Evolutionary conservation across 2,113 vertebrate species (phyloP).

Genomic region (Burhinus oedicnemus): DNA sequence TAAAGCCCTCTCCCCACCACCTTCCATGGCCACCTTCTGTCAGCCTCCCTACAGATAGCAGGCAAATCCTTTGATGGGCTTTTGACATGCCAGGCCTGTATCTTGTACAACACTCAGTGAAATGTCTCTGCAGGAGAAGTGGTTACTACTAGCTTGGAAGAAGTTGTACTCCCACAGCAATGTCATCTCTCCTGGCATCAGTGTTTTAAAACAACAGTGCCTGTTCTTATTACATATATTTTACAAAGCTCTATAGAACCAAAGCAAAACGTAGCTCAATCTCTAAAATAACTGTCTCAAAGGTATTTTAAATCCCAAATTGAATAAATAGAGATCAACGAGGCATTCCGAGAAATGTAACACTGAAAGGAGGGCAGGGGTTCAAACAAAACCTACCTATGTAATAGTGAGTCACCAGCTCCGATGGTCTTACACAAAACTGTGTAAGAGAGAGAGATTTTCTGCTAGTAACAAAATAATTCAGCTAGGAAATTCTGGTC

Average conservation of each 20-base stretch:
- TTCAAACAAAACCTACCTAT: not conserved
- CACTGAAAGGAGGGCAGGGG: not conserved
- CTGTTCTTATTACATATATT: not conserved
- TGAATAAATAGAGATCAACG: not conserved
- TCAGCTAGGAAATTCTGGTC: not conserved
- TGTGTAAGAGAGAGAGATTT: not conserved
- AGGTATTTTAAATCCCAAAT: not conserved
- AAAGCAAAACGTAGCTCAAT: not conserved
- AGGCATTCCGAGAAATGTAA: not conserved
- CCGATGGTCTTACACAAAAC: not conserved
- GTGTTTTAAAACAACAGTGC: not conserved
- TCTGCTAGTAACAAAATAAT: not conserved
- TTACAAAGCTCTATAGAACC: not conserved
- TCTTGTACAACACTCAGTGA: not conserved
- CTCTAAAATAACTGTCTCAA: not conserved
- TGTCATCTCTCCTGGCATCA: not conserved
- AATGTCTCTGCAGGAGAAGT: not conserved
- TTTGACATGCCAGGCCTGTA: fast-evolving
- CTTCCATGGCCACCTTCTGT: not conserved
- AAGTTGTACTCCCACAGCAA: not conserved
- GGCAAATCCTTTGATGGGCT: not conserved
- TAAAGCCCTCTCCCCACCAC: fast-evolving
- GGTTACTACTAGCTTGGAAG: not conserved
- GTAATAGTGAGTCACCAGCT: not conserved
- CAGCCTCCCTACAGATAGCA: not conserved